phyloP scores from a whole-genome alignment of 2,113 vertebrate genomes.

The Acrocephalus arundinaceus region DNA sequence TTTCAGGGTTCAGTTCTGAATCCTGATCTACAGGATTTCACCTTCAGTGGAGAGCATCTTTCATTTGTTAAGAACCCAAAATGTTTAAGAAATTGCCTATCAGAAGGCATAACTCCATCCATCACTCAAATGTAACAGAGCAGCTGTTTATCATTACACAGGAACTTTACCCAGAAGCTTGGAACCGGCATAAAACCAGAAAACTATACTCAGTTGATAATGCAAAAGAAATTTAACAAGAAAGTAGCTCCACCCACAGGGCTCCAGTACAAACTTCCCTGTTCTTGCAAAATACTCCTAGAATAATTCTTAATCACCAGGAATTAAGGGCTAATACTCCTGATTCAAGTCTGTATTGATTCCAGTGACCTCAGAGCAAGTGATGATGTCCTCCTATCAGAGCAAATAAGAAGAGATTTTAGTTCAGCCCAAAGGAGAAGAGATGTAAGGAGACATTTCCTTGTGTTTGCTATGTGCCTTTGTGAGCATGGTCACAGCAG shows the following conservation, averaged over 20 bases:
- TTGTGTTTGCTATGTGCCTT: neutral
- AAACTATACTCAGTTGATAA: neutral
- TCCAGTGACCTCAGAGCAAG: neutral
- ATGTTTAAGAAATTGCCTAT: neutral
- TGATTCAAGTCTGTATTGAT: neutral
- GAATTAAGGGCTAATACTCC: neutral
- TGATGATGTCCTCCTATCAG: neutral
- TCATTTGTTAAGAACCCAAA: neutral
- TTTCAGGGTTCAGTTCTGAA: neutral
- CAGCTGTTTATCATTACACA: neutral
- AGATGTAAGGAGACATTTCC: neutral
- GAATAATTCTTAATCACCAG: neutral
- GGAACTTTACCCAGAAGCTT: neutral
- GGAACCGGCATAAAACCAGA: neutral
- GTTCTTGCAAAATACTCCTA: neutral
- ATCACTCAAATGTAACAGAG: neutral
- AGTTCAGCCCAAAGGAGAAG: neutral
- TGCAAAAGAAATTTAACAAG: neutral
- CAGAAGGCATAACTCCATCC: neutral
- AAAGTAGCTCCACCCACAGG: neutral
- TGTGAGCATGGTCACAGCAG: neutral
- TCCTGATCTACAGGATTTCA: neutral
- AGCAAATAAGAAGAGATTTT: neutral
- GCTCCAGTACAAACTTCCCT: neutral
- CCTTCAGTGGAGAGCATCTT: neutral